Base-by-base conservation (phyloP, 2,888 invertebrate species). In the Nomada hirtipes region DNA sequence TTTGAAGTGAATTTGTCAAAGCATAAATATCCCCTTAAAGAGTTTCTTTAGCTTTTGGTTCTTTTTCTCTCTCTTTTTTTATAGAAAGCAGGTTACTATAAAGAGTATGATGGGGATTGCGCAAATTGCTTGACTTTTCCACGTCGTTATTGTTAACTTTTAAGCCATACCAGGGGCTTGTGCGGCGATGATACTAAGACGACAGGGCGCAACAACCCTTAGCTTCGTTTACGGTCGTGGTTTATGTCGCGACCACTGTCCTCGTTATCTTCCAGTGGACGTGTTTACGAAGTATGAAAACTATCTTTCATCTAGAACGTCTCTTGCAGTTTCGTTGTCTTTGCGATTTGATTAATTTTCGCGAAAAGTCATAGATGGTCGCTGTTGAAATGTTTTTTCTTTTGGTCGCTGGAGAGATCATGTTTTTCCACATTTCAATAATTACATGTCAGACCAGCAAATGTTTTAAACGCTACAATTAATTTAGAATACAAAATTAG, bases 61-160 rank as follows among this genome's bases (percentile, higher is more conserved):
- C 11, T 57, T n/a, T 53, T 4, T 20, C 53, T 53, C 53, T 53
- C 20, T 20, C 10, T 10, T n/a, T n/a, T 53, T 20, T 20, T 53
- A n/a, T 20, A 10, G 47, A 64, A 15, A n/a, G 61, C 71, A 57
- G 23, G 59, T 57, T 50, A 47, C 23, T 69, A 44, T 18, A 11
- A 44, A 36, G 68, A 61, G 13, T 26, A 53, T 80, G 84, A 85
- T 70, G 70, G 80, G 72, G 57, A 20, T 29, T 61, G 55, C 64
- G 70, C 59, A 70, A 60, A 63, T 50, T 65, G 10, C 26, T 23
- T 44, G 36, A 29, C 68, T 55, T 26, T 47, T 69, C n/a, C 29
- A 11, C 57, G 67, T 26, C 60, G 63, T 84, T 86, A 84, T 86
- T 80, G 74, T 86, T 86, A 86, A 86, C 84, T 84, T 81, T 64